phyloP scores from a whole-genome alignment of 2,888 invertebrate species.

The Chymomyza fuscimana region DNA sequence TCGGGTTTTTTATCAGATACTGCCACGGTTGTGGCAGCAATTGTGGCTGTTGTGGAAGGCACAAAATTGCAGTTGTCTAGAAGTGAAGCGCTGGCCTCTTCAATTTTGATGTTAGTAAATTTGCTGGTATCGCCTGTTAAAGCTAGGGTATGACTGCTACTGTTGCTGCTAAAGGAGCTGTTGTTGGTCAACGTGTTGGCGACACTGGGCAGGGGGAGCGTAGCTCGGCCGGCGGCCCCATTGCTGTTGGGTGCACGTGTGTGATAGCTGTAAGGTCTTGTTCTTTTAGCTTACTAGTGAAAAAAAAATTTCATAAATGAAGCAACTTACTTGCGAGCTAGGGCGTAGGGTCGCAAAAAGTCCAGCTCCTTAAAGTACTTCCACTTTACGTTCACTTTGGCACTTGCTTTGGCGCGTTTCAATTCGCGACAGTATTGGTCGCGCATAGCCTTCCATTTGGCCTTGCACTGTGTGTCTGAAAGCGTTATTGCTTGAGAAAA shows the following conservation, averaged over 20 bases:
- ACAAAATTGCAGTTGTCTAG: slow-evolving; percentile 55
- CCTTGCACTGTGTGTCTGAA: slow-evolving; percentile 74
- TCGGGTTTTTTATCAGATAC: slow-evolving; percentile 50
- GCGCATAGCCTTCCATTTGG: slow-evolving; percentile 78
- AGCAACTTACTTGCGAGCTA: slow-evolving; percentile 73
- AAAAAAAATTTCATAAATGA: background rate
- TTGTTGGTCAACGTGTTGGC: slow-evolving; percentile 29
- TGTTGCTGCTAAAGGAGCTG: slow-evolving; percentile 57
- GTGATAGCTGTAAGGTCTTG: slow-evolving; percentile 62
- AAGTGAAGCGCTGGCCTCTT: slow-evolving; percentile 50
- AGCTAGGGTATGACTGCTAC: slow-evolving; percentile 52
- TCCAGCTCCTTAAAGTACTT: slow-evolving; percentile 77
- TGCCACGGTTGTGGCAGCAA: slow-evolving; percentile 26
- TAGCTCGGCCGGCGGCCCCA: background rate
- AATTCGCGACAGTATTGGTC: slow-evolving; percentile 78
- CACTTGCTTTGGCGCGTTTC: slow-evolving; percentile 72
- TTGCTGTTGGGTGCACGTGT: slow-evolving; percentile 48
- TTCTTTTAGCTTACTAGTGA: background rate
- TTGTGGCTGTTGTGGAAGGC: slow-evolving; percentile 37
- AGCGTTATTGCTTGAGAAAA: background rate
- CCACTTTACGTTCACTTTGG: slow-evolving; percentile 75
- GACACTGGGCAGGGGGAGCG: slow-evolving; percentile 9
- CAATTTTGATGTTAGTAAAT: slow-evolving; percentile 69
- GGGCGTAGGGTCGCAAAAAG: slow-evolving; percentile 75
- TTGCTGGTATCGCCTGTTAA: slow-evolving; percentile 46